Conservation (phyloP, 2,797 vertebrate species). For the Danio albolineatus region DNA sequence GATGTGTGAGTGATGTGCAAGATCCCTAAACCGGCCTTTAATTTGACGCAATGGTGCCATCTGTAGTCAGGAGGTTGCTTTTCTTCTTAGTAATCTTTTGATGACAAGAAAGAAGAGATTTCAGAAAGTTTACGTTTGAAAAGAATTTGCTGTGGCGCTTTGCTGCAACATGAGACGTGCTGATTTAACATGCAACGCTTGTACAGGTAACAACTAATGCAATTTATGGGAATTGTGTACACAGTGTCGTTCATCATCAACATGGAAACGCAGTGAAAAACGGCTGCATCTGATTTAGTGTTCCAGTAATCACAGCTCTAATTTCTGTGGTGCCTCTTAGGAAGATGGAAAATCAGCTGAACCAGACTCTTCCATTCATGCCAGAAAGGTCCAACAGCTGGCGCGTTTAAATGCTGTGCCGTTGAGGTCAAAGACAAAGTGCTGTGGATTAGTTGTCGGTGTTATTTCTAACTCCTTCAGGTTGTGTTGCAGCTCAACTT, state of each 20-base stretch:
- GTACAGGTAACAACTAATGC: conserved; percentile 17
- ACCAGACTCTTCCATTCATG: conserved; percentile 27
- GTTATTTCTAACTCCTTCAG: conserved; percentile 65
- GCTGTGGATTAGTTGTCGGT: conserved; percentile 65
- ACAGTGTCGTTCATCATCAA: conserved; percentile 10
- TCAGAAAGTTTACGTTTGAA: neutral
- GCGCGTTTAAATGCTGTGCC: conserved; percentile 22
- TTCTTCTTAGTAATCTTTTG: neutral
- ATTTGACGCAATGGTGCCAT: conserved; percentile 81
- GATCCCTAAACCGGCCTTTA: conserved; percentile 49
- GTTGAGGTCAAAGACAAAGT: conserved; percentile 59
- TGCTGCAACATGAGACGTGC: neutral
- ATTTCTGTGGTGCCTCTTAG: conserved; percentile 40
- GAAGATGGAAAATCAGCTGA: conserved; percentile 42
- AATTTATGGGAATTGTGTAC: conserved; percentile 12
- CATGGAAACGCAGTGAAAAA: neutral
- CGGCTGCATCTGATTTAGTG: conserved; percentile 36
- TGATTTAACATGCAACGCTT: conserved; percentile 2
- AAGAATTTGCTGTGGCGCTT: neutral
- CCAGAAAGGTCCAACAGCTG: conserved; percentile 38
- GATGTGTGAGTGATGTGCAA: conserved; percentile 64
- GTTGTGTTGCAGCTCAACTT: conserved; percentile 18
- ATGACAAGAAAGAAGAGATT: neutral
- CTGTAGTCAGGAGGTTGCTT: conserved; percentile 73
- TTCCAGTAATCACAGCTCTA: conserved; percentile 46